These are phyloP conservation scores for Tonatia bakeri DNA, from an alignment of 2,113 vertebrate species.

Conservation along the genomic window DNA sequence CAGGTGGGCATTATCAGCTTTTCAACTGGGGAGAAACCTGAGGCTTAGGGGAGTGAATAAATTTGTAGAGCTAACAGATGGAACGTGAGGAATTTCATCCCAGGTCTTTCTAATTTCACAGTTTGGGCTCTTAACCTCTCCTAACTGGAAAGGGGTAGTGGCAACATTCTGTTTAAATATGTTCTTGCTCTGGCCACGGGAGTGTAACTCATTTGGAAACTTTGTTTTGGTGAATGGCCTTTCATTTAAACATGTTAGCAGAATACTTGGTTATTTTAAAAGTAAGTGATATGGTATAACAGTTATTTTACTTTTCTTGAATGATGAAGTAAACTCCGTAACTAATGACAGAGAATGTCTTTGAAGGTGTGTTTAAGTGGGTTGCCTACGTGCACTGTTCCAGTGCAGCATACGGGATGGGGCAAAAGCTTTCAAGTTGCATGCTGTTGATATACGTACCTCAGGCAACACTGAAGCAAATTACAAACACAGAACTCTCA, in stretches of 20 bases:
- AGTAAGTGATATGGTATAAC: background rate
- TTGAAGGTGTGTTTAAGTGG: background rate
- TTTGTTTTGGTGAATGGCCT: background rate
- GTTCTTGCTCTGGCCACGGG: background rate
- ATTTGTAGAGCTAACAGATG: background rate
- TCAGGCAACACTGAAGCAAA: background rate
- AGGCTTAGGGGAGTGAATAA: background rate
- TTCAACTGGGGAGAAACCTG: background rate
- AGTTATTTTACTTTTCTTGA: background rate
- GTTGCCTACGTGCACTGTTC: background rate
- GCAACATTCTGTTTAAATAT: background rate
- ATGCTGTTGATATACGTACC: background rate
- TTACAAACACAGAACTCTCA: background rate
- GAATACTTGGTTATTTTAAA: background rate
- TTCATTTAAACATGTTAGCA: background rate
- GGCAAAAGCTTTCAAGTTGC: background rate
- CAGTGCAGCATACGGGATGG: background rate
- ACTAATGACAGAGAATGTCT: background rate
- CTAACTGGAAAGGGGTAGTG: background rate
- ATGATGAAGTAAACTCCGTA: conserved; percentile 21
- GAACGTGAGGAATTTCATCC: background rate
- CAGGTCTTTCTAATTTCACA: background rate
- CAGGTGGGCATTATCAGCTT: background rate
- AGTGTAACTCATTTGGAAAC: background rate
- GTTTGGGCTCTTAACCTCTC: background rate